Evolutionary conservation across 2,113 vertebrate species (phyloP).

Genomic region (Erinaceus europaeus): DNA sequence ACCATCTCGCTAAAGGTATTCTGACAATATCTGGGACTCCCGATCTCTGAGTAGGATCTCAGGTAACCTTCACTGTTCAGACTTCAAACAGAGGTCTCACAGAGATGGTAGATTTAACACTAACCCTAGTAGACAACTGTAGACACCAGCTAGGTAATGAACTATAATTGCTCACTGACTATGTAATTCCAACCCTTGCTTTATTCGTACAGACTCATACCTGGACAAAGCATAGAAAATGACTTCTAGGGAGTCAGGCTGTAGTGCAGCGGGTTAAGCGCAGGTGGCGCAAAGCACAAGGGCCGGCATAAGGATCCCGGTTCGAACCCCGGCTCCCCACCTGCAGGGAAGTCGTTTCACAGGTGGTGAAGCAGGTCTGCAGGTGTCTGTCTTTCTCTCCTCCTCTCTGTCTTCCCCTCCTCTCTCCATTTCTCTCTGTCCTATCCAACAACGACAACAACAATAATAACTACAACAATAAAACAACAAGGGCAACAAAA

Average conservation of each 20-base stretch:
- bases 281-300: too few relatives aligned
- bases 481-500: too few relatives aligned
- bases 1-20: neutral
- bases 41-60: neutral
- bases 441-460: too few relatives aligned
- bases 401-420: too few relatives aligned
- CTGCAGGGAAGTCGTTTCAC: too few relatives aligned
- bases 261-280: too few relatives aligned
- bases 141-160: neutral
- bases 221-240: slow-evolving; percentile 29
- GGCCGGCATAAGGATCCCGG: too few relatives aligned
- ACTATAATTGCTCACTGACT: neutral
- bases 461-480: too few relatives aligned
- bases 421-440: too few relatives aligned
- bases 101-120: neutral
- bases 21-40: neutral
- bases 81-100: neutral
- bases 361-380: too few relatives aligned
- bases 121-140: neutral
- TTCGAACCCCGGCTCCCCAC: too few relatives aligned
- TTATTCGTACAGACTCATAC: neutral
- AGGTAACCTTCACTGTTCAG: neutral
- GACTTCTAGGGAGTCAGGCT: slow-evolving; percentile 32
- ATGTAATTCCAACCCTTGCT: neutral
- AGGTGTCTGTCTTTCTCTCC: too few relatives aligned